Evolutionary conservation across 2,888 invertebrate species (phyloP).

Genomic region (Lapara coniferarum): DNA sequence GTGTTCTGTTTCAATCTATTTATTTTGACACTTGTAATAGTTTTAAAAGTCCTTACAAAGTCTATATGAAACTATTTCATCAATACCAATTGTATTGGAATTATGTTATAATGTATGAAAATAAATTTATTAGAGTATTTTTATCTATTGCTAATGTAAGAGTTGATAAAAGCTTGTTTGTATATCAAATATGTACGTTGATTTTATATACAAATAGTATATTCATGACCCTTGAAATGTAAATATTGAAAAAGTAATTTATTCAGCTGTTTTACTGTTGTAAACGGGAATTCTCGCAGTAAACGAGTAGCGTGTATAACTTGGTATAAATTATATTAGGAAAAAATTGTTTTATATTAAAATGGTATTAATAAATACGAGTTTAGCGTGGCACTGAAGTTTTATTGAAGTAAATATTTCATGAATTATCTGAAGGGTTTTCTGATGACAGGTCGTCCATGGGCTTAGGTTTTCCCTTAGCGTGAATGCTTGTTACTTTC

Average conservation of each 20-base stretch:
- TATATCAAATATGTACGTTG: conserved; percentile 13
- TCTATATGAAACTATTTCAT: too few relatives aligned
- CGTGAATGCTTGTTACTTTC: conserved; percentile 58
- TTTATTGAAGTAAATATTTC: neutral
- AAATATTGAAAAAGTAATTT: conserved; percentile 13
- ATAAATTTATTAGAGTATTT: neutral
- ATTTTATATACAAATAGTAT: conserved; percentile 14
- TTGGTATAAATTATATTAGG: neutral
- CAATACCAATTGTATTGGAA: too few relatives aligned
- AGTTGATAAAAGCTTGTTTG: conserved; percentile 10
- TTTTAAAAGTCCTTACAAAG: too few relatives aligned
- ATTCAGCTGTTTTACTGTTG: neutral
- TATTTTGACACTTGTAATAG: too few relatives aligned
- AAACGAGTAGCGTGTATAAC: conserved; percentile 6
- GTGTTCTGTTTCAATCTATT: too few relatives aligned
- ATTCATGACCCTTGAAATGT: conserved; percentile 1
- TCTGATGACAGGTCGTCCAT: neutral
- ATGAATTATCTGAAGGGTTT: neutral
- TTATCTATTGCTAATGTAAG: neutral
- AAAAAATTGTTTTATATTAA: neutral
- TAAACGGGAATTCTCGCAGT: neutral
- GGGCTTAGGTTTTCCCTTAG: conserved; percentile 38
- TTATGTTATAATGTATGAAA: neutral
- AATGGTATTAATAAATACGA: conserved; percentile 12
- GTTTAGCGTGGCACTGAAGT: conserved; percentile 4